Evolutionary conservation across 53 echinoderm and acorn worm species (phyloP).

Genomic region (Holothuria scabra): DNA sequence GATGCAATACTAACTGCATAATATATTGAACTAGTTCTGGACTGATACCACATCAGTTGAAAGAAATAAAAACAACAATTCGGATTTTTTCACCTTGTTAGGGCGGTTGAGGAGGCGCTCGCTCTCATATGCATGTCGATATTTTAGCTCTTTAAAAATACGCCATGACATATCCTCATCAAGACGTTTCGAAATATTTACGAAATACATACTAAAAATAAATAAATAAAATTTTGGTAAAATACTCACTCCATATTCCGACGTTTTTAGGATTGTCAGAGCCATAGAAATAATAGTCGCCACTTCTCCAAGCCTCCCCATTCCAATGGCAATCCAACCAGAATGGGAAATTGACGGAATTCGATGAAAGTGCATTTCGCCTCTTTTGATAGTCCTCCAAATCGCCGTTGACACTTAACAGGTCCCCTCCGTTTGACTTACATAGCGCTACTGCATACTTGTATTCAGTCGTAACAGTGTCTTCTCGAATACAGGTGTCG

Average conservation of each 20-base stretch:
- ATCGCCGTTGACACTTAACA: neutral
- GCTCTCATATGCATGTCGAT: too few species aligned
- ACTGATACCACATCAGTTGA: too few species aligned
- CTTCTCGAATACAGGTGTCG: neutral
- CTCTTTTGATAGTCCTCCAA: neutral
- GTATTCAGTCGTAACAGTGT: neutral
- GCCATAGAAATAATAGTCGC: neutral
- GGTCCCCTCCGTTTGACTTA: neutral
- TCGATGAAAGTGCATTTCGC: neutral
- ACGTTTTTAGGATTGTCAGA: neutral
- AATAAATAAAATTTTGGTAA: too few species aligned
- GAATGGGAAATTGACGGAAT: neutral
- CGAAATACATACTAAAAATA: too few species aligned
- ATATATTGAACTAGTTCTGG: too few species aligned
- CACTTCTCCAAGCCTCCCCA: neutral
- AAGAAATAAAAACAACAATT: too few species aligned
- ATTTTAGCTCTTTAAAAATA: too few species aligned
- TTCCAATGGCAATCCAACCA: neutral
- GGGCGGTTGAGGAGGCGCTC: too few species aligned
- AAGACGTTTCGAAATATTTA: too few species aligned
- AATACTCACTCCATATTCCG: conserved; percentile 5
- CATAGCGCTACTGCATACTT: neutral
- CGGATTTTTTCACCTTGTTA: too few species aligned
- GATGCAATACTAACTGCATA: too few species aligned
- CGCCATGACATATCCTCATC: too few species aligned